phyloP scores from a whole-genome alignment of 2,888 invertebrate species.

The Ichneumon xanthorius region DNA sequence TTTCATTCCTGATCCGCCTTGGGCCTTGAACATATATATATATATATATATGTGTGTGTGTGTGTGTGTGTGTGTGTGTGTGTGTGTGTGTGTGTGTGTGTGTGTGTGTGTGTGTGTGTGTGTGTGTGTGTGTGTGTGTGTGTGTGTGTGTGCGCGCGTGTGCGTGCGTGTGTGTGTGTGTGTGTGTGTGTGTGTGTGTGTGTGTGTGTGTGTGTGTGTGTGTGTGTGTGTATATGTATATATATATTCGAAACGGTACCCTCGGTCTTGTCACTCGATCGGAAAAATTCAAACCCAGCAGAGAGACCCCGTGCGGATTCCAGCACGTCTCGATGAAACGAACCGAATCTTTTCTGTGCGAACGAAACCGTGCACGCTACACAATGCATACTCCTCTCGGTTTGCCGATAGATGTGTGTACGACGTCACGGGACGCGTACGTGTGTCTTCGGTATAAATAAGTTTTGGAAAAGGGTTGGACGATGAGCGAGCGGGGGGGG shows the following conservation, averaged over 20 bases:
- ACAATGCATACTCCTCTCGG: conserved; percentile 16
- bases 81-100: too few relatives aligned
- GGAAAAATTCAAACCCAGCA: conserved; percentile 41
- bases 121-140: too few relatives aligned
- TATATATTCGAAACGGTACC: conserved; percentile 44
- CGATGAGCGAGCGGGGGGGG: conserved; percentile 63
- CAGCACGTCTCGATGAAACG: conserved; percentile 23
- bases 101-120: too few relatives aligned
- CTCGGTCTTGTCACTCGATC: conserved; percentile 56
- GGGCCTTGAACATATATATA: conserved; percentile 35
- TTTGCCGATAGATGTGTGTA: neutral
- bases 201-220: too few relatives aligned
- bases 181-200: too few relatives aligned
- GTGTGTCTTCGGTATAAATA: conserved; percentile 42
- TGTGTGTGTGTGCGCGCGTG: too few relatives aligned
- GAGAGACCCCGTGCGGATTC: conserved; percentile 42
- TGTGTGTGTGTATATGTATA: conserved; percentile 28
- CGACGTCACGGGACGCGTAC: neutral
- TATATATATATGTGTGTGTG: conserved; percentile 37
- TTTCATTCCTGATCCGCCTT: conserved; percentile 47
- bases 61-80: too few relatives aligned
- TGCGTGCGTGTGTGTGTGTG: too few relatives aligned
- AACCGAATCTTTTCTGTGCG: conserved; percentile 34
- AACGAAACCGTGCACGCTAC: conserved; percentile 25
- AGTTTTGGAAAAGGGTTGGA: conserved; percentile 42